Percentiles rank a stretch among this genome's conserved stretches.
Conservation (phyloP, 1,140 invertebrate species). For the Drosophila sproati region DNA sequence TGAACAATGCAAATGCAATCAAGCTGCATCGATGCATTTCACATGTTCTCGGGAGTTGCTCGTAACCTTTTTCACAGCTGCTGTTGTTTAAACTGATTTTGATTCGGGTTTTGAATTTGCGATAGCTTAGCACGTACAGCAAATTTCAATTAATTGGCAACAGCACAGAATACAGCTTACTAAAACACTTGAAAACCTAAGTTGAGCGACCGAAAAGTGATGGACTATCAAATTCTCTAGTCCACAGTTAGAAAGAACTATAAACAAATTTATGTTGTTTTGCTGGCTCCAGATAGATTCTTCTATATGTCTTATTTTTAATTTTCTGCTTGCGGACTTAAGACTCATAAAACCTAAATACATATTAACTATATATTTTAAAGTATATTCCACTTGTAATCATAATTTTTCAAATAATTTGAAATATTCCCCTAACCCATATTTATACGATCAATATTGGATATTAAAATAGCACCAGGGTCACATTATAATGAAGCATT, state of each 20-base stretch:
- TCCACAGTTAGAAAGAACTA: too few species aligned
- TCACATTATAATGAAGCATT: slow-evolving; percentile 38
- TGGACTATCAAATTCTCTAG: too few species aligned
- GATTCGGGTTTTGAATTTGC: slow-evolving; percentile 11
- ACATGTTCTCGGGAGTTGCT: neutral
- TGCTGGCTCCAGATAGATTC: too few species aligned
- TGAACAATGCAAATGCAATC: slow-evolving; percentile 23
- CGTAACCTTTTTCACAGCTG: slow-evolving; percentile 5
- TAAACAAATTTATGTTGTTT: too few species aligned
- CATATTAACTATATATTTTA: too few species aligned
- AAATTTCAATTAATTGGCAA: slow-evolving; percentile 57
- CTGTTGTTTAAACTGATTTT: slow-evolving; percentile 13
- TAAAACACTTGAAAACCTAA: neutral
- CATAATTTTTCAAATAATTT: too few species aligned
- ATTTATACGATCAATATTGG: neutral
- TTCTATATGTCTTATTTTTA: too few species aligned
- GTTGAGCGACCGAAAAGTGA: too few species aligned
- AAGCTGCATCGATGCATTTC: slow-evolving; percentile 10
- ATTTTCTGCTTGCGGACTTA: too few species aligned
- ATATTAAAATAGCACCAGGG: slow-evolving; percentile 4
- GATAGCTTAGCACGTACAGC: neutral
- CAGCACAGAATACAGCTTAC: slow-evolving; percentile 4
- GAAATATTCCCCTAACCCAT: too few species aligned
- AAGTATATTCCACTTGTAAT: too few species aligned
- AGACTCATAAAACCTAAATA: too few species aligned